Conservation (phyloP, 2,888 invertebrate species). For the Notodonta dromedarius region DNA sequence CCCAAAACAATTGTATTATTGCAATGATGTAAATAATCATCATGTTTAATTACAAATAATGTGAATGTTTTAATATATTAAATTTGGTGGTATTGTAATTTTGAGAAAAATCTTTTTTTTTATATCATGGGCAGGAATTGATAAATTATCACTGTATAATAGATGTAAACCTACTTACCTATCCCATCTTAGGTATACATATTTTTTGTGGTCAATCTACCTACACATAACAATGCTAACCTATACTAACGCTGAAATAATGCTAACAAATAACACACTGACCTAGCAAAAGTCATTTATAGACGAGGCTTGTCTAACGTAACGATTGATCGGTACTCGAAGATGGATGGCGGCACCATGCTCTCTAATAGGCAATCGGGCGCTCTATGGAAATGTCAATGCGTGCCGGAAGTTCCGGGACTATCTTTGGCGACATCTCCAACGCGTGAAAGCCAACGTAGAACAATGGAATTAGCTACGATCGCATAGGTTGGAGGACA, state of each 20-base stretch:
- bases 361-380: slow-evolving; percentile 5
- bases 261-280: background rate
- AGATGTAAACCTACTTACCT: too few species aligned
- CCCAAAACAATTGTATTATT: too few species aligned
- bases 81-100: too few species aligned
- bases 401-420: slow-evolving; percentile 33
- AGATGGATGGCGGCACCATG: background rate
- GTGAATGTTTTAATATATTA: too few species aligned
- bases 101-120: too few species aligned
- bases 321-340: slow-evolving; percentile 3
- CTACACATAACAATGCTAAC: too few species aligned
- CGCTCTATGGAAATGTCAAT: slow-evolving; percentile 40
- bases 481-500: background rate
- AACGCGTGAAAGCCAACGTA: slow-evolving; percentile 45
- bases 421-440: slow-evolving; percentile 35
- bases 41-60: too few species aligned
- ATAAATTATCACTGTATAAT: too few species aligned
- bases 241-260: background rate
- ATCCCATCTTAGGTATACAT: too few species aligned
- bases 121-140: too few species aligned
- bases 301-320: background rate
- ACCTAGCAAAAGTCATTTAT: background rate
- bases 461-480: slow-evolving; percentile 41
- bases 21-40: too few species aligned
- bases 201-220: too few species aligned